Conservation (phyloP, 1,140 invertebrate genomes). For the Cyclargus thomasi region DNA sequence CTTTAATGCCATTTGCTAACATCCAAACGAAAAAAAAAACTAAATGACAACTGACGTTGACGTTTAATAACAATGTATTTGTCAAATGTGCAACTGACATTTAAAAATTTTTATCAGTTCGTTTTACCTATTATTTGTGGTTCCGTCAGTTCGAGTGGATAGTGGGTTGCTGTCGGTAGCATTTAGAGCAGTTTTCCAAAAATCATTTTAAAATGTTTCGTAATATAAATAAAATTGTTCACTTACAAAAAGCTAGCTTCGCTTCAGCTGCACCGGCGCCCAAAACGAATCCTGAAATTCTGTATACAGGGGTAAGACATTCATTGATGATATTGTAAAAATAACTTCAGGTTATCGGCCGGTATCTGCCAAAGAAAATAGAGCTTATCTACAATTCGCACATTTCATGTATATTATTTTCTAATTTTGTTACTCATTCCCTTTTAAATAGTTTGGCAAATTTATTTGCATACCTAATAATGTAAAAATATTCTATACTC, state of each 20-base stretch:
- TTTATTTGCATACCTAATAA: too few species aligned
- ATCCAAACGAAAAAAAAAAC: not conserved
- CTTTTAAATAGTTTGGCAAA: too few species aligned
- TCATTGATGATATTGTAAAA: not conserved
- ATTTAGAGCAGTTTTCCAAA: not conserved
- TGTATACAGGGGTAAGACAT: slow-evolving; percentile 80
- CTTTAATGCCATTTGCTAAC: too few species aligned
- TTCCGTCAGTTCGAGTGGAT: not conserved
- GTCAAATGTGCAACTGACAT: too few species aligned
- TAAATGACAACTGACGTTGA: not conserved
- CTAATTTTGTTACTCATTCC: too few species aligned
- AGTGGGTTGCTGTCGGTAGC: not conserved
- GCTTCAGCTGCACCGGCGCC: slow-evolving; percentile 75
- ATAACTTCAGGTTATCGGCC: not conserved
- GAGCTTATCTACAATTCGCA: not conserved
- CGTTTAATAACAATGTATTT: not conserved
- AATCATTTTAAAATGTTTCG: slow-evolving; percentile 56
- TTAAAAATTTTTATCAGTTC: not conserved
- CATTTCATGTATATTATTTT: not conserved
- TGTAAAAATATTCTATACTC: too few species aligned
- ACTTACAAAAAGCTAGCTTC: slow-evolving; percentile 61
- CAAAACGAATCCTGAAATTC: slow-evolving; percentile 76
- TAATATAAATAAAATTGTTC: slow-evolving; percentile 48
- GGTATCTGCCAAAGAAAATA: not conserved
- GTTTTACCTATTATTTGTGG: too few species aligned